These are phyloP conservation scores for Pterostichus madidus DNA, from an alignment of 2,888 invertebrate genomes.

Conservation along the genomic window DNA sequence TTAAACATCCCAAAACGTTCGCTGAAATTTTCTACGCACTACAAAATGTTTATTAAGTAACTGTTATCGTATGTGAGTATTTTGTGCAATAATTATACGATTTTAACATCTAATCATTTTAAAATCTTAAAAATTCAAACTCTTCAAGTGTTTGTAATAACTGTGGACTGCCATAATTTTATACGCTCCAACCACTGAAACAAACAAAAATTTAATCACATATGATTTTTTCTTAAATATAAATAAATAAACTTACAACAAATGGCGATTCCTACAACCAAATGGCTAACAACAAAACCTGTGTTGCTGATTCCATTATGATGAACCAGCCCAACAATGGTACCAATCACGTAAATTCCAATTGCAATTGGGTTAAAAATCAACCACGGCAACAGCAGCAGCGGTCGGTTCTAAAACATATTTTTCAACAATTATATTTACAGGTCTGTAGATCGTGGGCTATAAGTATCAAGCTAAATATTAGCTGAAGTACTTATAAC, in stretches of 20 bases:
- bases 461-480: too few species aligned
- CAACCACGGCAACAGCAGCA: conserved; percentile 74
- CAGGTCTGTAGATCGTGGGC: too few species aligned
- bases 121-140: conserved; percentile 73
- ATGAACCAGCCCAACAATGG: conserved; percentile 73
- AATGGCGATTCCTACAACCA: conserved; percentile 71
- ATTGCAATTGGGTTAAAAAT: conserved; percentile 73
- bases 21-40: too few species aligned
- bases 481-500: too few species aligned
- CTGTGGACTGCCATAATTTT: conserved; percentile 73
- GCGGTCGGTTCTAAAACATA: conserved; percentile 74
- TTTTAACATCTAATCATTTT: too few species aligned
- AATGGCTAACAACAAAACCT: conserved; percentile 73
- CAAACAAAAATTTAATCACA: conserved; percentile 67
- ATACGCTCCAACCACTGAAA: conserved; percentile 74
- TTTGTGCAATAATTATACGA: too few species aligned
- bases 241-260: conserved; percentile 72
- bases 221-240: not conserved
- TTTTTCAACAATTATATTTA: conserved; percentile 12
- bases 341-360: conserved; percentile 72
- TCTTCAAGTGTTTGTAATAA: conserved; percentile 73
- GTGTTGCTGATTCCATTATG: conserved; percentile 72
- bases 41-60: too few species aligned
- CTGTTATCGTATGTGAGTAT: too few species aligned
- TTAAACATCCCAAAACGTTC: too few species aligned